These are phyloP conservation scores for Thamnaconus septentrionalis DNA, from an alignment of 2,113 vertebrate species.

Conservation along the genomic window DNA sequence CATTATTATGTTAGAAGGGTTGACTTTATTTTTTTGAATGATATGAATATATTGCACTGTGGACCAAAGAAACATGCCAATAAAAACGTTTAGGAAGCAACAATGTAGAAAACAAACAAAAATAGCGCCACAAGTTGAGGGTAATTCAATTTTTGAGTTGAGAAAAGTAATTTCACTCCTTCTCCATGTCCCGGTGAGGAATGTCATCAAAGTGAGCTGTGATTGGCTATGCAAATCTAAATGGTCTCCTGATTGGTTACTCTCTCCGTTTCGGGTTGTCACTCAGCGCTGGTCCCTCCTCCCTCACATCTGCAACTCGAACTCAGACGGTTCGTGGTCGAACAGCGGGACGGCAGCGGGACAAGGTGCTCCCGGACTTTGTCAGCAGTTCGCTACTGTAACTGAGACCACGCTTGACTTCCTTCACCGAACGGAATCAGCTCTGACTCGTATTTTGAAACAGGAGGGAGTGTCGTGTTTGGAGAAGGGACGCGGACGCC, in stretches of 20 bases:
- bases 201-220: not conserved
- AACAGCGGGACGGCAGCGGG: conserved; percentile 1
- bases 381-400: not conserved
- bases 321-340: conserved; percentile 3
- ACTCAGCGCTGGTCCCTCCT: conserved; percentile 22
- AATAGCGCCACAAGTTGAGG: not conserved
- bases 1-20: too few species aligned
- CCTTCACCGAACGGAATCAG: not conserved
- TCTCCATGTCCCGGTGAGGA: too few species aligned
- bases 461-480: not conserved
- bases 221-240: conserved; percentile 46
- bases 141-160: not conserved
- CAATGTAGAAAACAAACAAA: too few species aligned
- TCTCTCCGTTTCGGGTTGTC: conserved; percentile 14
- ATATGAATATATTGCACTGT: too few species aligned
- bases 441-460: not conserved
- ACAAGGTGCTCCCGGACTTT: conserved; percentile 1
- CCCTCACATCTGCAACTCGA: conserved; percentile 19
- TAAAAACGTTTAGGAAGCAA: too few species aligned
- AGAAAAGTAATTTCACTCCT: not conserved
- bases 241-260: conserved; percentile 50
- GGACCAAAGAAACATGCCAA: too few species aligned
- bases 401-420: not conserved
- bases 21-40: too few species aligned
- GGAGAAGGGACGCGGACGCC: not conserved